Conservation (phyloP, 2,797 vertebrate species). For the Discoglossus pictus region DNA sequence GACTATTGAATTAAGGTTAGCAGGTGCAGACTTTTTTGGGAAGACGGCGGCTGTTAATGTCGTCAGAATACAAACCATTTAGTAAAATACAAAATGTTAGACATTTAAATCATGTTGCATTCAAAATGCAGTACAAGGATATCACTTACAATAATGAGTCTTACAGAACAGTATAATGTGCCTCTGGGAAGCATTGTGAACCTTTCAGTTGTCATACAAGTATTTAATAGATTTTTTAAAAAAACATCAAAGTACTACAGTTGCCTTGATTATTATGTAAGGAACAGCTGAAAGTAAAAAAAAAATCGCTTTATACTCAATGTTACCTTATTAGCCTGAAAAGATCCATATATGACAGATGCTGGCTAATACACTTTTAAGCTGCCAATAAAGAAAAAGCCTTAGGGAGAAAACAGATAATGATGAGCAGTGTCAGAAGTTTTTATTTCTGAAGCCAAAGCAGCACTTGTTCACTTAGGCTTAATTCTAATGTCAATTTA, state of each 20-base stretch:
- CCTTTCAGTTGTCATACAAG: slow-evolving; percentile 73
- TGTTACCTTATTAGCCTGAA: slow-evolving; percentile 76
- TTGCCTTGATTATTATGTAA: slow-evolving; percentile 73
- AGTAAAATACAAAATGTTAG: slow-evolving; percentile 61
- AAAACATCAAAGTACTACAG: slow-evolving; percentile 58
- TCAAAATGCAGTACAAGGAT: slow-evolving; percentile 70
- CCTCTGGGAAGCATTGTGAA: slow-evolving; percentile 68
- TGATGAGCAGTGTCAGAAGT: slow-evolving; percentile 72
- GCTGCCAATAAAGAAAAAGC: slow-evolving; percentile 76
- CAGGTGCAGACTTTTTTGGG: slow-evolving; percentile 11
- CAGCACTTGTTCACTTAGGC: slow-evolving; percentile 70
- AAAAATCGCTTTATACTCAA: slow-evolving; percentile 70
- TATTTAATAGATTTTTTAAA: slow-evolving; percentile 64
- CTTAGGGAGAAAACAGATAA: slow-evolving; percentile 67
- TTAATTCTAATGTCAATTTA: slow-evolving; percentile 70
- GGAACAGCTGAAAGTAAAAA: slow-evolving; percentile 68
- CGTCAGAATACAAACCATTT: slow-evolving; percentile 37
- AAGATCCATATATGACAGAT: slow-evolving; percentile 71
- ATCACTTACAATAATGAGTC: slow-evolving; percentile 79
- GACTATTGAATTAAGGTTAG: not conserved
- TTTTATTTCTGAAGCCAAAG: slow-evolving; percentile 70
- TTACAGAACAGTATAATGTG: slow-evolving; percentile 71
- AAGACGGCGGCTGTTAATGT: slow-evolving; percentile 33
- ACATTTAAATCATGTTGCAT: slow-evolving; percentile 76
- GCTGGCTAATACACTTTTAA: slow-evolving; percentile 74